Conservation (phyloP, 1,140 invertebrate species). For the Drosophila sp. region DNA sequence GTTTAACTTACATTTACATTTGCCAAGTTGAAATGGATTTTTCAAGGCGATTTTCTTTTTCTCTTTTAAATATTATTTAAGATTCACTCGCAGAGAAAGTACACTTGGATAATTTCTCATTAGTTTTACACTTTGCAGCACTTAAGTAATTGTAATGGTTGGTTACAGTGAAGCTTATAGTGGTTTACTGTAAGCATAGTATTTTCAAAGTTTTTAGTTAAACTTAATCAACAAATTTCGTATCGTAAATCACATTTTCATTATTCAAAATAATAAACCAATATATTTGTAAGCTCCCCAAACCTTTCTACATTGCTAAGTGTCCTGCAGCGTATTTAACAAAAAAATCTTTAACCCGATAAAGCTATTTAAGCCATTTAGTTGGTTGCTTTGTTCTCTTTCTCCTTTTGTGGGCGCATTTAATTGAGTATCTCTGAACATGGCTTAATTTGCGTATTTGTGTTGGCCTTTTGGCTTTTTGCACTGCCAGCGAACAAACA, state of each 20-base stretch:
- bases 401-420: slow-evolving; percentile 2
- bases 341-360: background rate
- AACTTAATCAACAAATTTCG: no score
- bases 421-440: slow-evolving; percentile 45
- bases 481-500: slow-evolving; percentile 19
- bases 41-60: background rate
- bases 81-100: background rate
- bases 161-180: no score
- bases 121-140: background rate
- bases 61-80: background rate
- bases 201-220: no score
- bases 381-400: background rate
- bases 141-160: no score
- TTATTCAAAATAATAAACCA: no score
- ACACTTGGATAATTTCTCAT: background rate
- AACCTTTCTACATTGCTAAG: background rate
- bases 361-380: slow-evolving; percentile 26
- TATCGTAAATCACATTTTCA: no score
- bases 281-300: background rate
- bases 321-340: background rate
- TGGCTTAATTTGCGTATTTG: slow-evolving; percentile 39
- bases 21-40: background rate
- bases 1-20: background rate
- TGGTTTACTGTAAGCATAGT: no score
- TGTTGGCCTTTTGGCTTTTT: slow-evolving; percentile 34